Conservation (phyloP, 2,888 invertebrate species). For the Diploptera punctata region DNA sequence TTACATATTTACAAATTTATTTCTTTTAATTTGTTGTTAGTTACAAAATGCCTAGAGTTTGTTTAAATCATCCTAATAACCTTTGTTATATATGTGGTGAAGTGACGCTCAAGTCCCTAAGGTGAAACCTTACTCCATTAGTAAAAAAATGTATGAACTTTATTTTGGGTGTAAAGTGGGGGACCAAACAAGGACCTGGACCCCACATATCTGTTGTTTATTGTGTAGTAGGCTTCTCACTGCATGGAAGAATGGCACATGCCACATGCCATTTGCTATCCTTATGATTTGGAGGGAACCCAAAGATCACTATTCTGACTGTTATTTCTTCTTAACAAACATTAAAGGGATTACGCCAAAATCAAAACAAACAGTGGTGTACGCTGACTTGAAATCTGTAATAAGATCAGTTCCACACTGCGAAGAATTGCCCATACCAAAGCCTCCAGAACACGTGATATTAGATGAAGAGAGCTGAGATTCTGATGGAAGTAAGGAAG, state of each 20-base stretch:
- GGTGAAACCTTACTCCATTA: not conserved
- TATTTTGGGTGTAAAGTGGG: constrained; percentile 20
- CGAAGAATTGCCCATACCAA: constrained; percentile 16
- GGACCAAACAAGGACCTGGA: constrained; percentile 1
- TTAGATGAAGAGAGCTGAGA: not conserved
- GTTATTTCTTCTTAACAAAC: constrained; percentile 13
- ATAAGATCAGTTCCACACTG: constrained; percentile 25
- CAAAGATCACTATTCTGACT: no score
- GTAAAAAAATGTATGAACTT: constrained; percentile 13
- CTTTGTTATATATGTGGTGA: constrained; percentile 11
- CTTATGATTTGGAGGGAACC: not conserved
- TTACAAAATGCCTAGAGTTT: constrained; percentile 9
- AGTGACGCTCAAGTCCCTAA: not conserved
- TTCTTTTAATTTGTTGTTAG: constrained; percentile 3
- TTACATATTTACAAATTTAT: constrained; percentile 14
- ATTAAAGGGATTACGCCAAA: constrained; percentile 15
- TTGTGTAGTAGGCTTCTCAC: not conserved
- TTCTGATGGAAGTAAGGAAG: not conserved
- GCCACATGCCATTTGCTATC: constrained; percentile 15
- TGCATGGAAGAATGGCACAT: not conserved
- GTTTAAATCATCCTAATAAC: constrained; percentile 8
- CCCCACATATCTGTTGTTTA: constrained; percentile 14
- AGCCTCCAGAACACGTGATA: not conserved
- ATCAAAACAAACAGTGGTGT: constrained; percentile 28
- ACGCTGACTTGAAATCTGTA: constrained; percentile 19